Conservation (phyloP, 2,888 invertebrate genomes). For the Parascotia fuliginaria region DNA sequence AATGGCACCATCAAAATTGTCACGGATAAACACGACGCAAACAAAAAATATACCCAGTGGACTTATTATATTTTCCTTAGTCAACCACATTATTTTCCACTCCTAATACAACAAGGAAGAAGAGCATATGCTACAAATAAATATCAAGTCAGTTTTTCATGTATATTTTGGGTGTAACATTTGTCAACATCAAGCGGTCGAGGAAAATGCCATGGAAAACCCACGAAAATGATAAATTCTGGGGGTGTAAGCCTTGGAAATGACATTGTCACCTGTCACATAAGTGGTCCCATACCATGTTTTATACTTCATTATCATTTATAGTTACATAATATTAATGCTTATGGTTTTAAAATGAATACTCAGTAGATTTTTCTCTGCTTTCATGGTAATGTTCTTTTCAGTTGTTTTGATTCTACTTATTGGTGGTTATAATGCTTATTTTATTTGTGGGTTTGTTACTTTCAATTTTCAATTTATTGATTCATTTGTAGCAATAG, state of each 20-base stretch:
- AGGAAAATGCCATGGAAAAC: constrained; percentile 5
- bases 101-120: constrained; percentile 1
- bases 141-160: constrained; percentile 6
- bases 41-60: neutral
- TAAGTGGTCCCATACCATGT: neutral
- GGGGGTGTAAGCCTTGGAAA: constrained; percentile 2
- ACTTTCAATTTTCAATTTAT: too few relatives aligned
- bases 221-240: constrained; percentile 3
- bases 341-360: neutral
- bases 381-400: too few relatives aligned
- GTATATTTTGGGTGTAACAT: constrained; percentile 6
- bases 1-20: too few relatives aligned
- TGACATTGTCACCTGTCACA: neutral
- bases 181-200: constrained; percentile 8
- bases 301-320: neutral
- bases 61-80: neutral
- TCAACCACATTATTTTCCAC: neutral
- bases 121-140: constrained; percentile 1
- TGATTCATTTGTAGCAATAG: too few relatives aligned
- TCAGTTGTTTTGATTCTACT: too few relatives aligned
- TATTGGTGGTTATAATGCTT: too few relatives aligned
- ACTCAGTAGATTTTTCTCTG: too few relatives aligned
- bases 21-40: neutral
- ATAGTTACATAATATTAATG: neutral
- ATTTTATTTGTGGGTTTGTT: too few relatives aligned